These are phyloP conservation scores for Cecropterus lyciades DNA, from an alignment of 1,140 invertebrate genomes.

Conservation along the genomic window DNA sequence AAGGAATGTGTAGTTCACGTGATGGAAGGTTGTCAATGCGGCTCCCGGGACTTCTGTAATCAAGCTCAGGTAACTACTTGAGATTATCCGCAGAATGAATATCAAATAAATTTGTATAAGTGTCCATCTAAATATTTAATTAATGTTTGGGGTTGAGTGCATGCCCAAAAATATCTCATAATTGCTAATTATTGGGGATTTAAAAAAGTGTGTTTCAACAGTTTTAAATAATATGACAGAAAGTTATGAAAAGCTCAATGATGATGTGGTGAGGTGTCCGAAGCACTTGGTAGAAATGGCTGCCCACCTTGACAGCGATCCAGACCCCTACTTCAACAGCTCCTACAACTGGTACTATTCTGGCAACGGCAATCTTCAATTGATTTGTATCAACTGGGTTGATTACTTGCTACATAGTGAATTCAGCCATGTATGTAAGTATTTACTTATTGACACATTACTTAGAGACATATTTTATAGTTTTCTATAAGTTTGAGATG, in stretches of 20 bases:
- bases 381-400: slow-evolving; percentile 49
- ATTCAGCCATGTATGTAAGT: slow-evolving; percentile 68
- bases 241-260: slow-evolving; percentile 58
- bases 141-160: too few relatives aligned
- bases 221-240: slow-evolving; percentile 40
- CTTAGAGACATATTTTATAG: too few relatives aligned
- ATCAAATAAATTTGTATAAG: too few relatives aligned
- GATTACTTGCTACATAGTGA: slow-evolving; percentile 69
- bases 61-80: too few relatives aligned
- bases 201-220: slow-evolving; percentile 9
- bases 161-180: too few relatives aligned
- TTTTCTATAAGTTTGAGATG: too few relatives aligned
- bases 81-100: too few relatives aligned
- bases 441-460: slow-evolving; percentile 7
- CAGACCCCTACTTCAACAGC: slow-evolving; percentile 62
- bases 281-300: slow-evolving; percentile 64
- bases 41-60: too few relatives aligned
- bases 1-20: too few relatives aligned
- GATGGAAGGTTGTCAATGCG: too few relatives aligned
- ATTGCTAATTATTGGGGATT: too few relatives aligned
- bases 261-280: slow-evolving; percentile 64
- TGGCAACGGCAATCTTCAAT: slow-evolving; percentile 67
- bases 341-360: slow-evolving; percentile 76
- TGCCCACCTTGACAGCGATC: slow-evolving; percentile 61
- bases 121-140: too few relatives aligned